Base-by-base conservation (phyloP, 2,113 vertebrate species). In the Neofelis nebulosa region DNA sequence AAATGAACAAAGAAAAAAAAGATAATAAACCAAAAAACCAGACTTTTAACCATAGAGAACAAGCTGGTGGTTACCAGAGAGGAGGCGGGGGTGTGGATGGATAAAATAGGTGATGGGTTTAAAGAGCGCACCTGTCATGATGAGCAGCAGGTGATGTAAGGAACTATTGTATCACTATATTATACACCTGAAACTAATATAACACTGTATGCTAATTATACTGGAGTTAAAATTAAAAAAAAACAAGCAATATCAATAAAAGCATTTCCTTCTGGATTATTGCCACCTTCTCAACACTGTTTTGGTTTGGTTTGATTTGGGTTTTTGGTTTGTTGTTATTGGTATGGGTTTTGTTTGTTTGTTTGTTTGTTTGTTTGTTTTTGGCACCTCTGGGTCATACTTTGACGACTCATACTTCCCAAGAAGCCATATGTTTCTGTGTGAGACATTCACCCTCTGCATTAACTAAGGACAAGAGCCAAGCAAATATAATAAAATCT, bases 391-490 rank as follows among this genome's bases (percentile, higher is more conserved):
- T 99, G 98, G 94, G 98, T 99, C 96, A 91, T n/a, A n/a, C n/a
- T n/a, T 97, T 98, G 98, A 99, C 99, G 98, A 99, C 92, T 99
- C 98, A 98, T 97, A 97, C 95, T 98, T 98, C 98, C 98, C 97
- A 98, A 97, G 89, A 98, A 98, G 96, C 96, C 97, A 98, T 98
- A 98, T 98, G 98, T 97, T 98, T 86, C 96, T 97, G 89, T 94
- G 98, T 94, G 98, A 98, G 95, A 97, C 95, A 97, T 95, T 98
- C 97, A 95, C 97, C 98, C 96, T 97, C 96, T 95, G 96, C 96
- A 96, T 98, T 98, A 5, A 36, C 94, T 83, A 98, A 97, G 97
- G 97, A 96, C 81, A 87, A 41, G 85, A 97, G 97, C 98, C 98
- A 98, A 98, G 87, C 50, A 95, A 98, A 98, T 98, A 97, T 80